These are phyloP conservation scores for Rosalia funebris DNA, from an alignment of 2,888 invertebrate species.

Conservation along the genomic window DNA sequence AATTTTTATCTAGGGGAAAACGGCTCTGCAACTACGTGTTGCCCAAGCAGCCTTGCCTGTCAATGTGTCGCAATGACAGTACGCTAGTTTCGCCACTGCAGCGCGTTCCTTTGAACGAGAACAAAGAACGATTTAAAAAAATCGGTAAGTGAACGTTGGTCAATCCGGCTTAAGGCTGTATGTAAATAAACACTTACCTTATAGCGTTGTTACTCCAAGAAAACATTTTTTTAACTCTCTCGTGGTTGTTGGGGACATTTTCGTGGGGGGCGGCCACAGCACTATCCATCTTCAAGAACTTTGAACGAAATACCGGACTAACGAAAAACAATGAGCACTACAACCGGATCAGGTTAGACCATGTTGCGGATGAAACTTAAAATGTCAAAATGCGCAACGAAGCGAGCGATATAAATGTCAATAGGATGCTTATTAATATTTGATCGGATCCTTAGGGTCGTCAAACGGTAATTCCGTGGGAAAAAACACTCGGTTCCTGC, in stretches of 20 bases:
- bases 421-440: constrained; percentile 17
- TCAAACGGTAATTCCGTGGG: neutral
- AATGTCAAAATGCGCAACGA: constrained; percentile 23
- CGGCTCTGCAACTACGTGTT: constrained; percentile 10
- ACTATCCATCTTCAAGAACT: constrained; percentile 22
- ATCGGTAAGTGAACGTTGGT: constrained; percentile 3
- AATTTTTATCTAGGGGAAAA: constrained; percentile 16
- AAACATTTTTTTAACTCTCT: constrained; percentile 35
- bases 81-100: constrained; percentile 4
- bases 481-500: neutral
- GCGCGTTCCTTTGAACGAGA: neutral
- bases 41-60: constrained; percentile 14
- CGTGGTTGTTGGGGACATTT: constrained; percentile 11
- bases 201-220: constrained; percentile 33
- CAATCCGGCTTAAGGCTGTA: neutral
- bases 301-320: constrained; percentile 4
- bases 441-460: constrained; percentile 5
- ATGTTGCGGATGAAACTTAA: constrained; percentile 19
- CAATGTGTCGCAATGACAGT: constrained; percentile 14
- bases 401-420: constrained; percentile 9
- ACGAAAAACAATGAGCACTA: constrained; percentile 18
- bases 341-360: constrained; percentile 24
- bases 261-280: constrained; percentile 6
- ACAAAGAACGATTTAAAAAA: constrained; percentile 6
- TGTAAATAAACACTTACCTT: constrained; percentile 30